Evolutionary conservation across 2,113 vertebrate genomes (phyloP).

Genomic region (Struthidea cinerea): DNA sequence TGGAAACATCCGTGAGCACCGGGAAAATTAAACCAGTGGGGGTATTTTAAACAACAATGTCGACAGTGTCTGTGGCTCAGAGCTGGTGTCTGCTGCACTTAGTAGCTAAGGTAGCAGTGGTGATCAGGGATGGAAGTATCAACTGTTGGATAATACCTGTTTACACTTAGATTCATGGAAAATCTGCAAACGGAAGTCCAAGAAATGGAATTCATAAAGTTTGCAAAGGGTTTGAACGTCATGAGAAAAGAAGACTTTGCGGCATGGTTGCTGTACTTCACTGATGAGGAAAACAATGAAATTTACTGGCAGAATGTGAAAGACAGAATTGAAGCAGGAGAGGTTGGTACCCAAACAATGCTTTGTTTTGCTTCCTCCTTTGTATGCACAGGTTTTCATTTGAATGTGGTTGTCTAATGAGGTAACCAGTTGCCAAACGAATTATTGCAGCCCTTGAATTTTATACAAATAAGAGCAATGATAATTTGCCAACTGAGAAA

Average conservation of each 20-base stretch:
- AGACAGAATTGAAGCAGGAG: conserved; percentile 85
- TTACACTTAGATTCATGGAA: conserved; percentile 88
- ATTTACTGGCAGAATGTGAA: conserved; percentile 92
- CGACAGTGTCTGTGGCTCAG: background rate
- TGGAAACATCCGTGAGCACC: background rate
- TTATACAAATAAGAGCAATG: background rate
- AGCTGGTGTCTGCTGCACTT: background rate
- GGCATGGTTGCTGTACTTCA: conserved; percentile 94
- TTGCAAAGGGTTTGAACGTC: conserved; percentile 91
- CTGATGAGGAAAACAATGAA: conserved; percentile 91
- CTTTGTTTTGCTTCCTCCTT: background rate
- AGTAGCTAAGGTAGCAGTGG: background rate
- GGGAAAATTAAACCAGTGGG: background rate
- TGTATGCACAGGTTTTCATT: background rate
- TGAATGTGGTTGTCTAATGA: background rate
- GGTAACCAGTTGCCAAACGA: background rate
- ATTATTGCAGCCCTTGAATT: background rate
- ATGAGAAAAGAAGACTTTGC: conserved; percentile 97
- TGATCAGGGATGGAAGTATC: background rate
- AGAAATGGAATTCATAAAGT: conserved; percentile 96
- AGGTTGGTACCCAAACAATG: conserved; percentile 72
- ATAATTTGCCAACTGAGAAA: background rate
- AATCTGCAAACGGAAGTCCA: conserved; percentile 92
- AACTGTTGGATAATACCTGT: background rate
- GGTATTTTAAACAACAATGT: background rate